A percentile compares a stretch with the other conserved stretches of the same genome.
phyloP scores from a whole-genome alignment of 2,113 vertebrate genomes.

The Ceratotherium simum region DNA sequence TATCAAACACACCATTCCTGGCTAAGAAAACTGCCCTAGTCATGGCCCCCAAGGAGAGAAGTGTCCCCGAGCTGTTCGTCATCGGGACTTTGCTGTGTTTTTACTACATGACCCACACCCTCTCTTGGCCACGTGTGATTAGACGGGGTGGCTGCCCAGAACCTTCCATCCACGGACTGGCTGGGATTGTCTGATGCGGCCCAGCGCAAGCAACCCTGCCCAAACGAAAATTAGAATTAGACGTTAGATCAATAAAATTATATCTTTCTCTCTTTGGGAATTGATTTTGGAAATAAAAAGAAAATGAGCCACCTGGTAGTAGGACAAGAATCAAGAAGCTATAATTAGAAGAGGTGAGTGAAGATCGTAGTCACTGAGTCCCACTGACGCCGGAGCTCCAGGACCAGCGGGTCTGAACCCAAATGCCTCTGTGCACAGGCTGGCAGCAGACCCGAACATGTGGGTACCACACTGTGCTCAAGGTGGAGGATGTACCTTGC shows the following conservation, averaged over 20 bases:
- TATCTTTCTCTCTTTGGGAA: background rate
- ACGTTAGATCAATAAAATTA: background rate
- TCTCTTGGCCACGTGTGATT: background rate
- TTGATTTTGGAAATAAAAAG: slow-evolving; percentile 34
- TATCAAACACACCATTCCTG: background rate
- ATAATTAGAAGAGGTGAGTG: background rate
- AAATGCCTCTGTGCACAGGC: background rate
- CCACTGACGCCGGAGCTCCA: background rate
- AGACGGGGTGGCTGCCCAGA: background rate
- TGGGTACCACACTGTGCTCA: slow-evolving; percentile 50
- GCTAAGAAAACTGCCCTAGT: background rate
- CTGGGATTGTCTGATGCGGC: background rate
- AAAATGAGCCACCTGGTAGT: background rate
- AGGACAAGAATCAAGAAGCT: background rate
- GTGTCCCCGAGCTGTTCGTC: background rate
- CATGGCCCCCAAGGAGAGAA: background rate
- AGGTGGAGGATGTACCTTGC: background rate
- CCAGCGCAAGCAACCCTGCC: background rate
- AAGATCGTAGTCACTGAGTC: background rate
- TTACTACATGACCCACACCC: background rate
- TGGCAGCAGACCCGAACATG: slow-evolving; percentile 9
- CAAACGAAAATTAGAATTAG: background rate
- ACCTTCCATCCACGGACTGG: background rate
- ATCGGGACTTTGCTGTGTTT: background rate
- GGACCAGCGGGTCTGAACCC: background rate